Evolutionary conservation across 2,113 vertebrate species (phyloP).

Genomic region (Arothron firmamentum): DNA sequence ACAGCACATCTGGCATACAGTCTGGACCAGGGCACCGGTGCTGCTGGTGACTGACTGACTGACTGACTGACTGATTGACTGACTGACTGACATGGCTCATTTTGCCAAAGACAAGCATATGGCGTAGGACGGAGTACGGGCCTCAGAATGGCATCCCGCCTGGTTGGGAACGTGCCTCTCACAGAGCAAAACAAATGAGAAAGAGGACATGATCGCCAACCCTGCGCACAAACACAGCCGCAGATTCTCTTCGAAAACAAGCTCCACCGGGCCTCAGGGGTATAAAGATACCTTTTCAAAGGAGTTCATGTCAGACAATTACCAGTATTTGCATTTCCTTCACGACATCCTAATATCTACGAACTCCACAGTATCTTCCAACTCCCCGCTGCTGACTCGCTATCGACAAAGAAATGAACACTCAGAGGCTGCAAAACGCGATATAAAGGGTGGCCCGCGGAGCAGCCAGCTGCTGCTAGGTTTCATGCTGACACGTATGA

Average conservation of each 20-base stretch:
- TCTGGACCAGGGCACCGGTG: too few relatives aligned
- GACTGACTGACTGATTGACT: too few relatives aligned
- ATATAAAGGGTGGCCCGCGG: slow-evolving; percentile 54
- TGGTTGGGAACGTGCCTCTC: slow-evolving; percentile 63
- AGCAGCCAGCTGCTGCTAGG: slow-evolving; percentile 42
- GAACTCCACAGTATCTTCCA: too few relatives aligned
- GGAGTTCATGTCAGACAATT: slow-evolving; percentile 32
- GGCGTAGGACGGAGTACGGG: slow-evolving; percentile 53
- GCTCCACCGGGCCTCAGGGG: slow-evolving; percentile 36
- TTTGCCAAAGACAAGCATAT: slow-evolving; percentile 33
- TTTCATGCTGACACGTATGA: slow-evolving; percentile 55
- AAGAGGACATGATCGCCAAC: slow-evolving; percentile 65
- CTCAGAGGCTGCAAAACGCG: slow-evolving; percentile 29
- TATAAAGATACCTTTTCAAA: slow-evolving; percentile 37
- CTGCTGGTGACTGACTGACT: too few relatives aligned
- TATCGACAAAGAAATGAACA: slow-evolving; percentile 28
- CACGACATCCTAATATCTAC: slow-evolving; percentile 23
- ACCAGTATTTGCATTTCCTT: slow-evolving; percentile 27
- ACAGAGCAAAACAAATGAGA: slow-evolving; percentile 65
- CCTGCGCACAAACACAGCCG: slow-evolving; percentile 50
- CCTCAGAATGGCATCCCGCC: slow-evolving; percentile 55
- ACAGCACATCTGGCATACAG: too few relatives aligned
- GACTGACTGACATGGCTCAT: slow-evolving; percentile 18
- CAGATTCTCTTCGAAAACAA: slow-evolving; percentile 55
- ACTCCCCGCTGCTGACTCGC: neutral